Evolutionary conservation across 2,113 vertebrate genomes (phyloP).

Genomic region (Misgurnus mizolepis): DNA sequence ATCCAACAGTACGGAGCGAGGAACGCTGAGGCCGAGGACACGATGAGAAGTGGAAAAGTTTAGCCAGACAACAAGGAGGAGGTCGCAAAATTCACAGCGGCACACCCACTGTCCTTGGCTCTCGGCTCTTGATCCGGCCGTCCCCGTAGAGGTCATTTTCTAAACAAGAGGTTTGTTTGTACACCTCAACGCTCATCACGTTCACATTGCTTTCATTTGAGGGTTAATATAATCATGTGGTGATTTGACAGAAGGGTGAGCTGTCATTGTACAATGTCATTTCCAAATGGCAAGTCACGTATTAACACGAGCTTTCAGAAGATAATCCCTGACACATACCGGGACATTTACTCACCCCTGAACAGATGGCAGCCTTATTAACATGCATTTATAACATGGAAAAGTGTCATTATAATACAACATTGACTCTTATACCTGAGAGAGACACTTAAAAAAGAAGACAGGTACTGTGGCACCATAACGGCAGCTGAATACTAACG

Average conservation of each 20-base stretch:
- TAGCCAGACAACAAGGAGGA: slow-evolving; percentile 56
- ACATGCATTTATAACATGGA: background rate
- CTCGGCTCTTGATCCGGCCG: slow-evolving; percentile 54
- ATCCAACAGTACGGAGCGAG: background rate
- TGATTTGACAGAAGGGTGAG: background rate
- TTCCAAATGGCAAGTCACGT: background rate
- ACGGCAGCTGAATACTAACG: background rate
- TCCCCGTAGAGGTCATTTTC: slow-evolving; percentile 33
- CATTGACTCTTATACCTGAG: background rate
- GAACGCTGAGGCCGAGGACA: slow-evolving; percentile 7
- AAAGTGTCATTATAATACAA: background rate
- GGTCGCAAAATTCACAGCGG: slow-evolving; percentile 33
- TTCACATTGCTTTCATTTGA: background rate
- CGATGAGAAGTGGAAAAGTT: slow-evolving; percentile 43
- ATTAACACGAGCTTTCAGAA: background rate
- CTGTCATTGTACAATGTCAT: slow-evolving; percentile 21
- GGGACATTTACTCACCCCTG: background rate
- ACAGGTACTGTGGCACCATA: background rate
- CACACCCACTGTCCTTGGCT: slow-evolving; percentile 64
- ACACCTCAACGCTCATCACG: slow-evolving; percentile 2
- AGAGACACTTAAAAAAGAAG: background rate
- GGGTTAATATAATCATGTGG: background rate
- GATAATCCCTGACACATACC: slow-evolving; percentile 28
- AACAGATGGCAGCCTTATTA: slow-evolving; percentile 23
- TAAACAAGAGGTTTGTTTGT: background rate